phyloP scores from a whole-genome alignment of 1,140 invertebrate species.

The Drosophila takahashii region DNA sequence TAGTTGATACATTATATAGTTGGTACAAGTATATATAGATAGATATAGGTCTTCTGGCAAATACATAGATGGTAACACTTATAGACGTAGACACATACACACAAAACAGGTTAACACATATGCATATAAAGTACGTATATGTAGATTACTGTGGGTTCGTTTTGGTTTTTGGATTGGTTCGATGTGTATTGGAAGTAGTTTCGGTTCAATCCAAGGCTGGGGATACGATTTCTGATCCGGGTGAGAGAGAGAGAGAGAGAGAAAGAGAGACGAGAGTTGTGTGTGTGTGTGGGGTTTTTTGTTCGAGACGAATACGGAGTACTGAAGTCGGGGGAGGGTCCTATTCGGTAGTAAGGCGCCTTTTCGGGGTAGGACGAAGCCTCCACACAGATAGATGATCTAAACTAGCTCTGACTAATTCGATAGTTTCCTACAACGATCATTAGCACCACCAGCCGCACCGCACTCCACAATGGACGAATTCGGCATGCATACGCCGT shows the following conservation, averaged over 20 bases:
- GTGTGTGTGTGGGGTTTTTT: too few relatives aligned
- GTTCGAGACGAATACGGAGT: slow-evolving; percentile 1
- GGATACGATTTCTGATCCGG: slow-evolving; percentile 19
- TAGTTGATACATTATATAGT: slow-evolving; percentile 41
- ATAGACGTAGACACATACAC: slow-evolving; percentile 51
- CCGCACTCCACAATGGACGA: slow-evolving; percentile 73
- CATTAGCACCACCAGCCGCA: slow-evolving; percentile 61
- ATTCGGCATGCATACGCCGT: slow-evolving; percentile 58
- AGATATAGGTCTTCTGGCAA: slow-evolving; percentile 35
- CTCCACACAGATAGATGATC: slow-evolving; percentile 11
- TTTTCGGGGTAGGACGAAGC: background rate
- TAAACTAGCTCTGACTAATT: slow-evolving; percentile 35
- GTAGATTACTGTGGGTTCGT: slow-evolving; percentile 15
- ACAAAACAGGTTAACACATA: slow-evolving; percentile 54
- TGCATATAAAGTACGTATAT: slow-evolving; percentile 34
- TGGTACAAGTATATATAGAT: slow-evolving; percentile 40
- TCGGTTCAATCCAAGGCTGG: slow-evolving; percentile 45
- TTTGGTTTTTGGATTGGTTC: slow-evolving; percentile 12
- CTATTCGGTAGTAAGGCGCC: background rate
- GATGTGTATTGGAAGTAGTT: slow-evolving; percentile 44
- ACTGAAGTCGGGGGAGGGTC: background rate
- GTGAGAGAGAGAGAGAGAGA: slow-evolving; percentile 3
- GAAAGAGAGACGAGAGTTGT: background rate
- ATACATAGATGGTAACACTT: slow-evolving; percentile 48
- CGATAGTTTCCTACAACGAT: slow-evolving; percentile 19